phyloP scores from a whole-genome alignment of 2,888 invertebrate genomes.

The Drepana falcataria region DNA sequence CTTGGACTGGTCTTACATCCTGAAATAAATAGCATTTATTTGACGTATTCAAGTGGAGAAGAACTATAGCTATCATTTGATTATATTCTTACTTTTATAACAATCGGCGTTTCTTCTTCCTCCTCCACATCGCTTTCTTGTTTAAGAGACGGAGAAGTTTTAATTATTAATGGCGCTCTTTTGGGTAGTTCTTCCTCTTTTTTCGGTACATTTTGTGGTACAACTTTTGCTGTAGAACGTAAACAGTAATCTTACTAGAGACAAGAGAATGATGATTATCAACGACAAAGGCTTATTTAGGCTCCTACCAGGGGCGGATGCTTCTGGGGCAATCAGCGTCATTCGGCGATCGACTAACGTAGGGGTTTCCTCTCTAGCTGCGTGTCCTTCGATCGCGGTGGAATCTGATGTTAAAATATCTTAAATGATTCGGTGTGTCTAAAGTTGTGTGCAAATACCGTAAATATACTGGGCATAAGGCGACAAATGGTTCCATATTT shows the following conservation, averaged over 20 bases:
- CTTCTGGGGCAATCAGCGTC: constrained; percentile 59
- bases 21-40: constrained; percentile 21
- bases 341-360: constrained; percentile 55
- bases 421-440: constrained; percentile 1
- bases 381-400: constrained; percentile 41
- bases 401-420: constrained; percentile 45
- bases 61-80: not conserved
- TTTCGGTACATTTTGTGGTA: constrained; percentile 22
- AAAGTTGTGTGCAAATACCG: not conserved
- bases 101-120: constrained; percentile 23
- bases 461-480: no score
- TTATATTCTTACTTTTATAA: constrained; percentile 25
- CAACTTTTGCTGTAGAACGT: constrained; percentile 29
- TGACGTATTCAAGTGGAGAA: constrained; percentile 1
- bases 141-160: constrained; percentile 27
- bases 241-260: constrained; percentile 15
- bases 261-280: constrained; percentile 9
- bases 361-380: constrained; percentile 51
- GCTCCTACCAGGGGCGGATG: constrained; percentile 33
- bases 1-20: constrained; percentile 22
- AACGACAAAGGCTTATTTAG: no score
- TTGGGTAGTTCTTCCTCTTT: constrained; percentile 25
- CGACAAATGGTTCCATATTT: no score
- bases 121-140: constrained; percentile 44
- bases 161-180: constrained; percentile 26